Evolutionary conservation across 2,888 invertebrate species (phyloP), one percentile per base, ranked within the genome.

Genomic region (Tortricodes alternella): DNA sequence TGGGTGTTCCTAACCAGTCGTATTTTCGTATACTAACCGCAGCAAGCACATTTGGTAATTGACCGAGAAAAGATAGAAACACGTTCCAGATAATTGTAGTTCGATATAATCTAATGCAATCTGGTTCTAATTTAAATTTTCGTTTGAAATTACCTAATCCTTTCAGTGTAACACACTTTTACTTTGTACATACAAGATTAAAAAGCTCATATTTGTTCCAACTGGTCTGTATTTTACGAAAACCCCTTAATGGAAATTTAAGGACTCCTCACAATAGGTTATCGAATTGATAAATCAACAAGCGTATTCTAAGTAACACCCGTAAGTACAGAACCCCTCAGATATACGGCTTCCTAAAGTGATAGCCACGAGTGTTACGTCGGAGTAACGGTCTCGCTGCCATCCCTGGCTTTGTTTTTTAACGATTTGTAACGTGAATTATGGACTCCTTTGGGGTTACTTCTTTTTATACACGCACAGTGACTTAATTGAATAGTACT

Each of bases 1-100:
- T 89, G 89, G 89, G 89, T 89, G 89, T 87, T 89, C 89, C 67
- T 79, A 82, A 82, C 78, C 78, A 82, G 79, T 79, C 71, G 71
- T 76, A 77, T 74, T 83, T 77, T 79, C 78, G 76, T 80, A 78
- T 67, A 73, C 71, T 77, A 78, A 80, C 74, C 74, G 79, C 76
- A 70, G 78, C 74, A 77, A 79, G 73, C 69, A 70, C 71, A 78
- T 83, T 83, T 76, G 70, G 73, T 80, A 82, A 80, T 80, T 73
- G 73, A 75, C 61, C 68, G 68, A 69, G 71, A 78, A 68, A 65
- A 64, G 65, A 67, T 60, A 58, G 56, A 66, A 65, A 61, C 65
- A 68, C 62, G 62, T 43, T 38, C 44, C 52, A 41, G 37, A 48
- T 27, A 8, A 21, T 27, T 38, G 27, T 29, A 34, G 34, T 43